phyloP scores from a whole-genome alignment of 2,888 invertebrate genomes.

The Drosophila yooni region DNA sequence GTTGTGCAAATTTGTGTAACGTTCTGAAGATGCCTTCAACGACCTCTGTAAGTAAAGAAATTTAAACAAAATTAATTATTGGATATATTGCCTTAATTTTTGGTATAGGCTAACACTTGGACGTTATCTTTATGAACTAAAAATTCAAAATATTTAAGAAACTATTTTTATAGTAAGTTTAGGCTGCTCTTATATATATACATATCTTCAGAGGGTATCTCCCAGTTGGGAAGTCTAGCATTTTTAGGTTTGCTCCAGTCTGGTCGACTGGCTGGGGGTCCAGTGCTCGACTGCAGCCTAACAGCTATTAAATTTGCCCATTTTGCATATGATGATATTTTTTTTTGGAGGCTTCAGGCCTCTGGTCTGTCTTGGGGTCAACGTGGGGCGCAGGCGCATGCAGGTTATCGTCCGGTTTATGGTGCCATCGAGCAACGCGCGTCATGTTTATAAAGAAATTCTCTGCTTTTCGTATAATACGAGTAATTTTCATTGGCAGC shows the following conservation, averaged over 20 bases:
- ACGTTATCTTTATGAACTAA: background rate
- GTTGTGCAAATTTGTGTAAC: background rate
- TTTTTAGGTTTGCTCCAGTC: constrained; percentile 1
- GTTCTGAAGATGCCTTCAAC: background rate
- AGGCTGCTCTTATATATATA: background rate
- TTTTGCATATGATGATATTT: constrained; percentile 69
- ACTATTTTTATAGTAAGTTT: background rate
- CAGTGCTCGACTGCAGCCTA: constrained; percentile 38
- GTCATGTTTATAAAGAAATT: constrained; percentile 74
- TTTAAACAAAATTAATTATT: background rate
- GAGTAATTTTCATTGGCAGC: constrained; percentile 61
- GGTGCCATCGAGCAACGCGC: constrained; percentile 57
- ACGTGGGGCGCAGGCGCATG: constrained; percentile 46
- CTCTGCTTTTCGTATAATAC: constrained; percentile 60
- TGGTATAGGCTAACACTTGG: background rate
- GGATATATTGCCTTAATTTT: background rate
- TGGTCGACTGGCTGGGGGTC: constrained; percentile 20
- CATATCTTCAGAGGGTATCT: background rate
- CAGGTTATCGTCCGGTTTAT: constrained; percentile 73
- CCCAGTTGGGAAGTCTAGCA: background rate
- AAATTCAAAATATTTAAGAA: background rate
- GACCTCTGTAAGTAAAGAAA: background rate
- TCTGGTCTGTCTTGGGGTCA: constrained; percentile 53
- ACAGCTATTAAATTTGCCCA: constrained; percentile 68
- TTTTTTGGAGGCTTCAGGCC: constrained; percentile 9